A percentile compares a stretch with the other conserved stretches of the same genome.
These are phyloP conservation scores for Sebastes trivittatus DNA, from an alignment of 2,797 vertebrate species.

Conservation along the genomic window DNA sequence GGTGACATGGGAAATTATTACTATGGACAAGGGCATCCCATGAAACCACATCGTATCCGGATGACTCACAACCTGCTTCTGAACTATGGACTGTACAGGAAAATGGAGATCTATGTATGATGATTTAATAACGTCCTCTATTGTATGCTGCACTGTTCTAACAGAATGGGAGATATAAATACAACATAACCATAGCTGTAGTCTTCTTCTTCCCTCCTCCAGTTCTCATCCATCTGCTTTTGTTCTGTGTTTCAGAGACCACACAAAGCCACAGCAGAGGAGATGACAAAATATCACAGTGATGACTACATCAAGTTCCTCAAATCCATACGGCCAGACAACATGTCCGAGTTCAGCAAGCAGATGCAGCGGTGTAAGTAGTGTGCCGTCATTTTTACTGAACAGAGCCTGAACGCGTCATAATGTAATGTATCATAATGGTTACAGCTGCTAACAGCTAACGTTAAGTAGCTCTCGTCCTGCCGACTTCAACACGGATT, in stretches of 20 bases:
- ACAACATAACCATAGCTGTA: neutral
- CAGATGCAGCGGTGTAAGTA: constrained; percentile 95
- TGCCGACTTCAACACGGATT: too few relatives aligned
- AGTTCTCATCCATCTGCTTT: neutral
- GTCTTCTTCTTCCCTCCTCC: neutral
- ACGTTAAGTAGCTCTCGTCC: too few relatives aligned
- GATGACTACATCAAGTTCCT: constrained; percentile 96
- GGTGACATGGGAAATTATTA: constrained; percentile 95
- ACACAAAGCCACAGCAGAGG: constrained; percentile 93
- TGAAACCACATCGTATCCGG: constrained; percentile 94
- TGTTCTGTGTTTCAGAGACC: constrained; percentile 82
- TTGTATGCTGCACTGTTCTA: neutral
- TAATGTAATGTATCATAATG: too few relatives aligned
- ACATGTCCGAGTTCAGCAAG: constrained; percentile 97
- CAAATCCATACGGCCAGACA: constrained; percentile 92
- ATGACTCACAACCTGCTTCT: constrained; percentile 95
- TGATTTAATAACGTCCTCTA: neutral
- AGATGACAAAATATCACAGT: constrained; percentile 97
- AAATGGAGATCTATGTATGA: constrained; percentile 95
- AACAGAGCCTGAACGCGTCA: too few relatives aligned
- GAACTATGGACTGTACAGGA: constrained; percentile 94
- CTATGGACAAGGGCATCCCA: constrained; percentile 93
- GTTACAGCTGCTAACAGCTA: too few relatives aligned
- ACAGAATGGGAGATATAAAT: neutral
- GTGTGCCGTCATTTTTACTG: too few relatives aligned